phyloP scores from a whole-genome alignment of 1,140 invertebrate species.

The Fopius arisanus region DNA sequence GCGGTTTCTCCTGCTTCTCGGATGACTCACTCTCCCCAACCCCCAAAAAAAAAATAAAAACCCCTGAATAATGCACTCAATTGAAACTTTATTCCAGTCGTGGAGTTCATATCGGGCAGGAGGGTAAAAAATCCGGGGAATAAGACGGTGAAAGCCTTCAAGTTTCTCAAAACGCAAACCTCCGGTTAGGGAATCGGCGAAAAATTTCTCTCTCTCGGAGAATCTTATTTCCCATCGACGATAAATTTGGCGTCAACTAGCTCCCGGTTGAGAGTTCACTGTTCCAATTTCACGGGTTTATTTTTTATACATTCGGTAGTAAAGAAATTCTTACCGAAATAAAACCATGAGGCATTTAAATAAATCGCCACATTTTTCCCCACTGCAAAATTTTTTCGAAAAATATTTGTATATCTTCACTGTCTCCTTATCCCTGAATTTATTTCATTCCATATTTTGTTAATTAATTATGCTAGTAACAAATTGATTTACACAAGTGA shows the following conservation, averaged over 20 bases:
- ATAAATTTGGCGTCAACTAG: constrained; percentile 1
- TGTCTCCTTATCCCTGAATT: no score
- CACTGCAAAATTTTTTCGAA: no score
- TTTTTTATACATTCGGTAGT: not conserved
- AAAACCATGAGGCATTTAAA: no score
- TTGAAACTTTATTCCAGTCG: not conserved
- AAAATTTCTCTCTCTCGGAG: not conserved
- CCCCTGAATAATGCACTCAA: not conserved
- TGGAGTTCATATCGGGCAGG: not conserved
- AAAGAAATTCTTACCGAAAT: not conserved
- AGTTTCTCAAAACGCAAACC: not conserved
- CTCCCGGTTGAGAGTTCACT: not conserved
- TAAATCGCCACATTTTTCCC: no score
- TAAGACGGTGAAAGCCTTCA: not conserved
- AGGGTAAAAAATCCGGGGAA: not conserved
- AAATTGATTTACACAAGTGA: no score
- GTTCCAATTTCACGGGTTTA: not conserved
- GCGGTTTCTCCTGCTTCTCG: not conserved
- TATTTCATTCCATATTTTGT: no score
- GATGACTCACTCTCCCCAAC: not conserved
- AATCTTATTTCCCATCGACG: not conserved
- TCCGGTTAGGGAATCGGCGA: not conserved
- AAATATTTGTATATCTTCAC: no score
- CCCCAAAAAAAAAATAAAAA: not conserved
- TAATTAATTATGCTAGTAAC: no score